Evolutionary conservation across 2,888 invertebrate genomes (phyloP).

Genomic region (Lasioglossum morio): DNA sequence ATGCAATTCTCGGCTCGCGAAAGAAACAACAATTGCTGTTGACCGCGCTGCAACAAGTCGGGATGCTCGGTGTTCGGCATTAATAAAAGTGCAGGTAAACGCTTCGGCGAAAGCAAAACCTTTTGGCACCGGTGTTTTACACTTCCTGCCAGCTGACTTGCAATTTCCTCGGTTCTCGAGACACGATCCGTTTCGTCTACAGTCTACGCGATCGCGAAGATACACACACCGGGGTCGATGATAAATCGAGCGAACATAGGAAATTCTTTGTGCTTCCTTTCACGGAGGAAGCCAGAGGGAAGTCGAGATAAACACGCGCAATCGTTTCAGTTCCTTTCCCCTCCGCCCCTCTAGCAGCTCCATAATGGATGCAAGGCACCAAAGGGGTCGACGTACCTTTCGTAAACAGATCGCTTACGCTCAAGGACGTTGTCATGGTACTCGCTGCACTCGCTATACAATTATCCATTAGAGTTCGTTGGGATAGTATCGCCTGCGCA

Average conservation of each 20-base stretch:
- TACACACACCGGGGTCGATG: neutral
- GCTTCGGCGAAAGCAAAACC: slow-evolving; percentile 42
- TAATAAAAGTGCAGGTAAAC: slow-evolving; percentile 58
- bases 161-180: slow-evolving; percentile 30
- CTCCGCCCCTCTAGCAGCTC: slow-evolving; percentile 38
- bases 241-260: neutral
- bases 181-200: neutral
- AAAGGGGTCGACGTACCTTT: slow-evolving; percentile 78
- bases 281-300: neutral
- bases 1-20: slow-evolving; percentile 64
- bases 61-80: slow-evolving; percentile 40
- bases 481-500: slow-evolving; percentile 4
- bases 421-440: slow-evolving; percentile 79
- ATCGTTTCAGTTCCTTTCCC: slow-evolving; percentile 45
- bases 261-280: neutral
- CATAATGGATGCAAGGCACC: slow-evolving; percentile 55
- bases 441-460: slow-evolving; percentile 62
- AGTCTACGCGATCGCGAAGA: neutral
- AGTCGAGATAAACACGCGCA: slow-evolving; percentile 13
- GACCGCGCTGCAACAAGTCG: slow-evolving; percentile 29
- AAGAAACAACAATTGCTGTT: slow-evolving; percentile 63
- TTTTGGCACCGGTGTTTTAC: slow-evolving; percentile 18
- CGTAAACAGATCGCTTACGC: slow-evolving; percentile 82
- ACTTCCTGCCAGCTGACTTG: slow-evolving; percentile 29
- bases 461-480: slow-evolving; percentile 46